A percentile compares a stretch with the other conserved stretches of the same genome.
phyloP scores from a whole-genome alignment of 2,113 vertebrate species.

The Ardeotis arabs region DNA sequence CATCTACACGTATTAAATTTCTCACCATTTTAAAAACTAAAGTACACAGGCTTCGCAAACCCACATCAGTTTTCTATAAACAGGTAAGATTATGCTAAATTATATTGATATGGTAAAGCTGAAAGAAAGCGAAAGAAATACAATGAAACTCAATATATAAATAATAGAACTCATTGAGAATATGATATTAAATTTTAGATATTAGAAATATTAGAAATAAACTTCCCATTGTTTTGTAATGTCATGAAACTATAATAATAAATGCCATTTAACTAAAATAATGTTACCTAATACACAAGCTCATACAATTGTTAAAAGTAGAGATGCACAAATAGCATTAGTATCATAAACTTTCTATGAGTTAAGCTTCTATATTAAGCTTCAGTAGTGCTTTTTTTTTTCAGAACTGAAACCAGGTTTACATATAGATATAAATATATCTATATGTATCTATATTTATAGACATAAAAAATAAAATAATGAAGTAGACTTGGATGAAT shows the following conservation, averaged over 20 bases:
- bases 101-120: neutral
- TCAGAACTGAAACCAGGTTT: neutral
- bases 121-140: neutral
- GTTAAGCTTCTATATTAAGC: neutral
- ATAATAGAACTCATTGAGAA: neutral
- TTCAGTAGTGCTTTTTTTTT: neutral
- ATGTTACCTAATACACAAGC: neutral
- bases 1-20: neutral
- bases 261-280: neutral
- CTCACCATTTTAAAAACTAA: neutral
- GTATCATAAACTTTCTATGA: neutral
- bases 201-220: neutral
- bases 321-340: neutral
- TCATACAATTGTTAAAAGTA: neutral
- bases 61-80: neutral
- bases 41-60: rapidly evolving
- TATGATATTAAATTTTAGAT: neutral
- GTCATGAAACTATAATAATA: neutral
- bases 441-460: too few species aligned
- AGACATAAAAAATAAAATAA: neutral
- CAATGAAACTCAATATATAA: neutral
- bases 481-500: neutral
- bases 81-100: neutral
- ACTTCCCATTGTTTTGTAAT: neutral
- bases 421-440: neutral